These are phyloP conservation scores for Aldabrachelys gigantea DNA, from an alignment of 2,113 vertebrate genomes.

Conservation along the genomic window DNA sequence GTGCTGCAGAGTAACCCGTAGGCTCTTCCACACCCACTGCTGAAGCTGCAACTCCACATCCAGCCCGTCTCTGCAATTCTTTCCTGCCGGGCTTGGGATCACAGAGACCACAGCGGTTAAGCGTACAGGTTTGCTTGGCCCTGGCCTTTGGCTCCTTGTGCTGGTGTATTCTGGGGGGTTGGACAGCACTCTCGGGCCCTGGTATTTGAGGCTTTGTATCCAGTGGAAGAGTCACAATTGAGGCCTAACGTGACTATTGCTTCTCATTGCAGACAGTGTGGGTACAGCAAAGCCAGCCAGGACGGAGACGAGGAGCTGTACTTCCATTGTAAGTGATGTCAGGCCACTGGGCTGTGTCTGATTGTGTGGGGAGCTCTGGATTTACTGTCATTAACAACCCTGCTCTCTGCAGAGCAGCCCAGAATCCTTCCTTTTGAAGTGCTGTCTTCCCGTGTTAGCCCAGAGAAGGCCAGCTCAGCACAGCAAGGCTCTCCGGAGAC, in stretches of 20 bases:
- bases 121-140: neutral
- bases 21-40: neutral
- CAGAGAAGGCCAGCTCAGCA: neutral
- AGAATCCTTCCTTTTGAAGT: neutral
- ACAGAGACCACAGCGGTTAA: neutral
- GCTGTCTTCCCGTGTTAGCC: neutral
- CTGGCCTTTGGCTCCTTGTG: neutral
- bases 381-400: neutral
- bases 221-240: no score
- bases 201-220: no score
- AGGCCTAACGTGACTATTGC: accelerated
- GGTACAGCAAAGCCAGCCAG: constrained; percentile 92
- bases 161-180: neutral
- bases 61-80: neutral
- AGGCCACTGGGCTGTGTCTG: accelerated
- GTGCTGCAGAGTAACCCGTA: neutral
- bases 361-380: accelerated
- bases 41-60: neutral
- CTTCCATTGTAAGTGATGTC: constrained; percentile 88
- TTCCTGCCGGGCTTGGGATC: neutral
- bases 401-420: neutral
- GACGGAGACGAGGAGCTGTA: constrained; percentile 93
- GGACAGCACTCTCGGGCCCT: neutral
- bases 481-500: neutral
- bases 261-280: constrained; percentile 85